phyloP scores from a whole-genome alignment of 1,140 invertebrate genomes.

The Coptotermes formosanus region DNA sequence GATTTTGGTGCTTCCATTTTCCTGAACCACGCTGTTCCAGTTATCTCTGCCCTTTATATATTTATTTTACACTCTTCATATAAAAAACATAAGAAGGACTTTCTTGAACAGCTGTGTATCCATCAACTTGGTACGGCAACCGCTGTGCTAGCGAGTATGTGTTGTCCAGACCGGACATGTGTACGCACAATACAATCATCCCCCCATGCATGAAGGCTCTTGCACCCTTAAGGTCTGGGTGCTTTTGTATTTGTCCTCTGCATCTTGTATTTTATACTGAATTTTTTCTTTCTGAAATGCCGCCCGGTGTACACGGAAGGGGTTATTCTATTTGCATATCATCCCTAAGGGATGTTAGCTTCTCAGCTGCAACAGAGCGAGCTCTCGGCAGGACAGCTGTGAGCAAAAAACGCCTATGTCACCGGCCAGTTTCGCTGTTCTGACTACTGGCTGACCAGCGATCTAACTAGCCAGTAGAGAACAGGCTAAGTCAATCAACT shows the following conservation, averaged over 20 bases:
- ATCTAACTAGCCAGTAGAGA: no score
- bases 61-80: background rate
- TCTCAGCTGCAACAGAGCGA: background rate
- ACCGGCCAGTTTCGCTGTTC: no score
- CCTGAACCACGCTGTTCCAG: no score
- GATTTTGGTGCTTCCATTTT: no score
- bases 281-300: conserved; percentile 12
- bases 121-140: background rate
- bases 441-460: no score
- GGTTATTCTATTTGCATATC: conserved; percentile 3
- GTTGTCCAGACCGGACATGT: conserved; percentile 5
- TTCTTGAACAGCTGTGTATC: background rate
- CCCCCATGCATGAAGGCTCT: conserved; percentile 12
- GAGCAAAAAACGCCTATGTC: background rate
- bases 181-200: background rate
- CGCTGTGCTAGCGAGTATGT: no score
- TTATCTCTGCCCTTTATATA: background rate
- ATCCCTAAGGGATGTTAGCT: background rate
- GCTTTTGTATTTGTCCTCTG: background rate
- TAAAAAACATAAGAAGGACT: background rate
- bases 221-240: background rate
- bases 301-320: background rate
- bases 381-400: background rate
- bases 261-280: background rate
- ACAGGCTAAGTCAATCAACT: no score